phyloP scores from a whole-genome alignment of 2,797 vertebrate species.

The Salmo trutta region DNA sequence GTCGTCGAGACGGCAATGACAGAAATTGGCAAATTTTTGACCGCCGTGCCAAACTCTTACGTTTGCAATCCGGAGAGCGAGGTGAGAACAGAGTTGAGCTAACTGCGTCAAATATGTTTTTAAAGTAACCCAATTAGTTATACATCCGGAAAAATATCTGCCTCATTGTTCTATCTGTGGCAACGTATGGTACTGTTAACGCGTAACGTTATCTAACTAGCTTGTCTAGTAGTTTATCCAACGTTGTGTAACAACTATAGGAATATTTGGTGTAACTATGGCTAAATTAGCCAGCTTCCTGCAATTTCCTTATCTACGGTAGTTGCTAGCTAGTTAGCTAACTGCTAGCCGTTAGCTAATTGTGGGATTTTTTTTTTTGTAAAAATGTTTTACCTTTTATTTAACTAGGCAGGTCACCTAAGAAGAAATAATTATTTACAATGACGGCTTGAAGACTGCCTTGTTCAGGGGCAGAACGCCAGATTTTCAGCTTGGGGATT shows the following conservation, averaged over 20 bases:
- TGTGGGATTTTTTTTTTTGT: no score
- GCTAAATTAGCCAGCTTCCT: neutral
- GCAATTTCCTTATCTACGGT: neutral
- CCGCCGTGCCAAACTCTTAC: neutral
- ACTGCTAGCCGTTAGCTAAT: no score
- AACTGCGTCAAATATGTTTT: neutral
- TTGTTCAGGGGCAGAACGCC: no score
- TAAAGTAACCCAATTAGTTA: no score
- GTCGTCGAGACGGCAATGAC: neutral
- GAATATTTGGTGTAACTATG: neutral
- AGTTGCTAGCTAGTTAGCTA: neutral
- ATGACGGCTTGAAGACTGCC: no score
- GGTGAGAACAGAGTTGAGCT: neutral
- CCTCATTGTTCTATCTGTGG: no score
- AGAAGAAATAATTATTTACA: no score
- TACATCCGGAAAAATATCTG: no score
- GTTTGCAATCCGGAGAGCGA: neutral
- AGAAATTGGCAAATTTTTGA: neutral
- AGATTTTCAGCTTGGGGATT: no score
- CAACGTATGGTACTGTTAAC: neutral
- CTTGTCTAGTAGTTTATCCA: neutral
- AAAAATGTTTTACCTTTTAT: no score
- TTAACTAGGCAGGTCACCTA: no score
- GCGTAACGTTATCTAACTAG: neutral
- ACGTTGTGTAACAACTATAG: neutral